Conservation (phyloP, 2,888 invertebrate genomes). For the Tenthredo notha region DNA sequence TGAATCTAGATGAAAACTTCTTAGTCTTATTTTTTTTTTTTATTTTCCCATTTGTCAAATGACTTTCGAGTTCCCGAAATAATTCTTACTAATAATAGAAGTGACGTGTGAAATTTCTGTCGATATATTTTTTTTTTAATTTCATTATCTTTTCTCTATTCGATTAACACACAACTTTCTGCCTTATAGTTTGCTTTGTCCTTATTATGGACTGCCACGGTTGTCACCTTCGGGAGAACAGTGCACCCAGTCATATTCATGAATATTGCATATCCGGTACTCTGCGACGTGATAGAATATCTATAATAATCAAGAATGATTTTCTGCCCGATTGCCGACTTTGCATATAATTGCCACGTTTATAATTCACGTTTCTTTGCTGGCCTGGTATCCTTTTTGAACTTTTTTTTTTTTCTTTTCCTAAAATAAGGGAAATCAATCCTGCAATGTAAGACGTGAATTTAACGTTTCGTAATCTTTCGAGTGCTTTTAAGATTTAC, state of each 20-base stretch:
- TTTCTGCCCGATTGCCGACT: conserved; percentile 33
- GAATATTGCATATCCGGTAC: conserved; percentile 26
- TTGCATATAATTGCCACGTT: background rate
- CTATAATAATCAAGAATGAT: background rate
- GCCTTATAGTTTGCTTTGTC: background rate
- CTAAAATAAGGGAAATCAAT: background rate
- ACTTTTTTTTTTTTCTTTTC: background rate
- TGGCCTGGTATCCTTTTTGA: conserved; percentile 15
- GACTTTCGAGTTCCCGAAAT: background rate
- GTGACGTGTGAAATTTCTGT: background rate
- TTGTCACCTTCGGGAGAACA: background rate
- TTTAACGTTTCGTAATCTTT: background rate
- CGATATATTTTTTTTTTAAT: background rate
- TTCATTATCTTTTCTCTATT: no score
- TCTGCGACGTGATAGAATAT: background rate
- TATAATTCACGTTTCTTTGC: background rate
- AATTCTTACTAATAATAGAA: background rate
- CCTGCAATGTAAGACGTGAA: background rate
- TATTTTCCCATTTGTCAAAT: background rate
- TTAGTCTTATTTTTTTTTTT: background rate
- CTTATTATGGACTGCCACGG: background rate
- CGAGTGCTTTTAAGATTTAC: background rate
- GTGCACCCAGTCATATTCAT: background rate
- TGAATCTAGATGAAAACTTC: conserved; percentile 1
- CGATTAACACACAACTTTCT: background rate